Evolutionary conservation across 2,888 invertebrate species (phyloP).

Genomic region (Sisyra nigra): DNA sequence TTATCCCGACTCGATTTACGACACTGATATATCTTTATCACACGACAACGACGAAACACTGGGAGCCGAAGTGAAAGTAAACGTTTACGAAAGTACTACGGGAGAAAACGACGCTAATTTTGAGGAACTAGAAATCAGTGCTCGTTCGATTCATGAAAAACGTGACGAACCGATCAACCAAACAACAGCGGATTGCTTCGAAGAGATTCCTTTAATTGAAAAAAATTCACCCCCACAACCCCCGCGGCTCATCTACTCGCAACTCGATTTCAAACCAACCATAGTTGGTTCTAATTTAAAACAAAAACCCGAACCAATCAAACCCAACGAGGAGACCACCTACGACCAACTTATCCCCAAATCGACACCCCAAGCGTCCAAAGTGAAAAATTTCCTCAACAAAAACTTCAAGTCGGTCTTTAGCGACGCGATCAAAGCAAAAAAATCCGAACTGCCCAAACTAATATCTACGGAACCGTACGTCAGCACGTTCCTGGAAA

Average conservation of each 20-base stretch:
- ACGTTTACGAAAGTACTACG: constrained; percentile 14
- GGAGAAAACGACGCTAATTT: constrained; percentile 10
- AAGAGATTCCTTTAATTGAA: constrained; percentile 3
- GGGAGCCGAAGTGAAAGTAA: constrained; percentile 23
- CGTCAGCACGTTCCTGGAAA: constrained; percentile 33
- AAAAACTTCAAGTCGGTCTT: constrained; percentile 6
- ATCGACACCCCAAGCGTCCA: constrained; percentile 7
- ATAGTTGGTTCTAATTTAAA: constrained; percentile 9
- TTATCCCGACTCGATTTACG: constrained; percentile 29
- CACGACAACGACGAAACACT: constrained; percentile 24
- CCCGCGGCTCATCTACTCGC: neutral
- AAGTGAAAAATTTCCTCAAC: constrained; percentile 5
- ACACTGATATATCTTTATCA: constrained; percentile 31
- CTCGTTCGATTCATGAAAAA: neutral
- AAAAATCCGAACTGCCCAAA: constrained; percentile 13
- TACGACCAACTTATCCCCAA: constrained; percentile 2
- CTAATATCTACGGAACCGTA: constrained; percentile 11
- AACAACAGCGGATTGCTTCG: neutral
- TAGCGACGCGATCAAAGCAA: neutral
- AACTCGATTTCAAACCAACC: constrained; percentile 7
- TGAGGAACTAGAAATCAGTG: constrained; percentile 5
- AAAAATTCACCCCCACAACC: neutral
- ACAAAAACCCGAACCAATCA: constrained; percentile 6
- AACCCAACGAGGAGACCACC: constrained; percentile 1
- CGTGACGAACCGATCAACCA: neutral